phyloP scores from a whole-genome alignment of 2,888 invertebrate species.

The Tenthredo mesomela region DNA sequence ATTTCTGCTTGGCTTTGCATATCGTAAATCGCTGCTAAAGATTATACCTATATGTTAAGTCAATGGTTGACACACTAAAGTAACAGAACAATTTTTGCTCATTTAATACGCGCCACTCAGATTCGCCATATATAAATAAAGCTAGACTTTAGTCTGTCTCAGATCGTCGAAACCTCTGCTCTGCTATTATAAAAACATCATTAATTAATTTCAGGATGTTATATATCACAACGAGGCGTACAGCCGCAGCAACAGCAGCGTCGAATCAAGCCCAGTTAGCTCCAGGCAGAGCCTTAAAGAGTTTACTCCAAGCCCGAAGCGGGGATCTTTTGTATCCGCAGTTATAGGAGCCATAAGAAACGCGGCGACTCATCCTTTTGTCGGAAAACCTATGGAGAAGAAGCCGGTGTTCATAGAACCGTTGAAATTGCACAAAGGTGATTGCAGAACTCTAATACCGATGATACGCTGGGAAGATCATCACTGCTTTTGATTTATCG shows the following conservation, averaged over 20 bases:
- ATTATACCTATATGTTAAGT: neutral
- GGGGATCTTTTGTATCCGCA: conserved; percentile 86
- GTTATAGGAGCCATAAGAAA: conserved; percentile 86
- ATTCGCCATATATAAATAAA: neutral
- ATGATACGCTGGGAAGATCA: neutral
- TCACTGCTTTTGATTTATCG: neutral
- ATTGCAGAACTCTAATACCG: neutral
- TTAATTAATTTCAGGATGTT: conserved; percentile 81
- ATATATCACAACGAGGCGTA: conserved; percentile 90
- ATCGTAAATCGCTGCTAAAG: conserved; percentile 33
- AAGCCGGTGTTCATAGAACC: conserved; percentile 67
- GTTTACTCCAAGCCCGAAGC: conserved; percentile 81
- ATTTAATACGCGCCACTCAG: neutral
- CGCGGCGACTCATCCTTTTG: conserved; percentile 78
- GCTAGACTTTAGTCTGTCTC: neutral
- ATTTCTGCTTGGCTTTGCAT: conserved; percentile 49
- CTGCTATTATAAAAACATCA: neutral
- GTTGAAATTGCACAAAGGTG: conserved; percentile 73
- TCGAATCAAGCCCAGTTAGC: conserved; percentile 83
- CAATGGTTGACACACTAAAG: neutral
- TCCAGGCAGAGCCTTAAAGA: conserved; percentile 74
- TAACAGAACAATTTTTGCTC: neutral
- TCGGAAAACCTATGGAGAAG: conserved; percentile 65
- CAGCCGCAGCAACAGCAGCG: conserved; percentile 85
- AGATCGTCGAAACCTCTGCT: neutral